A percentile compares a stretch with the other conserved stretches of the same genome.
These are phyloP conservation scores for Cerastoderma edule DNA, from an alignment of 2,888 invertebrate genomes.

Conservation along the genomic window DNA sequence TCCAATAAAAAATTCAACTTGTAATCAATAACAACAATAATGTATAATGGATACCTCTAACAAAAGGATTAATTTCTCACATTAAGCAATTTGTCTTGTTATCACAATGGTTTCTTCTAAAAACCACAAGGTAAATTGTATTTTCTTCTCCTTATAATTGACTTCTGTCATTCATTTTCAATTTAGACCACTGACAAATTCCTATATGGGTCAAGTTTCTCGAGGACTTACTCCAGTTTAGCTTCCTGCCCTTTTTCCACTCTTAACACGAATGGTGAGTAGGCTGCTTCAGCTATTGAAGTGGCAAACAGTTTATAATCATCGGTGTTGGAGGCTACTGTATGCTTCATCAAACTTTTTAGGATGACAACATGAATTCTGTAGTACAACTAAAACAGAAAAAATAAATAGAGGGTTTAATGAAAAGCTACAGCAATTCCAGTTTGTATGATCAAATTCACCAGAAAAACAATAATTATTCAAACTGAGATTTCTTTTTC, in stretches of 20 bases:
- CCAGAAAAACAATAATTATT: too few relatives aligned
- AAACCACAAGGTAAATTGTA: neutral
- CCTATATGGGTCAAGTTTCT: neutral
- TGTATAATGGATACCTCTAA: too few relatives aligned
- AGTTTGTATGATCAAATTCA: too few relatives aligned
- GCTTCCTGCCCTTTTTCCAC: constrained; percentile 71
- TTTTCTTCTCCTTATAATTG: neutral
- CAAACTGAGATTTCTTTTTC: too few relatives aligned
- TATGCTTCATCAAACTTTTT: constrained; percentile 88
- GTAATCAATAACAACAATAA: too few relatives aligned
- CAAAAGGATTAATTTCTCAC: neutral
- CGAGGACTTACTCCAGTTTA: constrained; percentile 49
- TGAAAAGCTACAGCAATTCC: too few relatives aligned
- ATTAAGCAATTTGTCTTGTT: neutral
- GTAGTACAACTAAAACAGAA: constrained; percentile 84
- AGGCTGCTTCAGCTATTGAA: constrained; percentile 79
- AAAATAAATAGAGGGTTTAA: neutral
- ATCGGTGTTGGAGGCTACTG: constrained; percentile 56
- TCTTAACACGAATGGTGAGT: constrained; percentile 81
- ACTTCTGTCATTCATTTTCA: neutral
- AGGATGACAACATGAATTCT: constrained; percentile 95
- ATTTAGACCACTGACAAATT: too few relatives aligned
- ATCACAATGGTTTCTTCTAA: neutral
- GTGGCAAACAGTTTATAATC: constrained; percentile 77
- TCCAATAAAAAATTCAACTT: too few relatives aligned